phyloP scores from a whole-genome alignment of 2,888 invertebrate genomes.

The Ditylenchus weischeri region DNA sequence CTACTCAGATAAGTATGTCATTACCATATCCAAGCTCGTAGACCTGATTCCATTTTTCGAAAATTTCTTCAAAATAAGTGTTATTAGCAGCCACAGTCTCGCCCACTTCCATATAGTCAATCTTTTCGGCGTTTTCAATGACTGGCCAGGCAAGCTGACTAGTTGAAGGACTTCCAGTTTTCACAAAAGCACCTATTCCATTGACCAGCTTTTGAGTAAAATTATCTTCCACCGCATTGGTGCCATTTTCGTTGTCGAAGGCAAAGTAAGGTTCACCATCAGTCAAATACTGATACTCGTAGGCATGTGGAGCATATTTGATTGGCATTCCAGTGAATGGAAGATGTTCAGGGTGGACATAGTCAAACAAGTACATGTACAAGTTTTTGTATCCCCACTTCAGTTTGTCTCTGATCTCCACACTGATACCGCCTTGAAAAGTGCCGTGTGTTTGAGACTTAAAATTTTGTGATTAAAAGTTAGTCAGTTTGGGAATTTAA shows the following conservation, averaged over 20 bases:
- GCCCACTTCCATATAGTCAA: not conserved
- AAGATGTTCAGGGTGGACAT: not conserved
- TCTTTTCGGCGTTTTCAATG: not conserved
- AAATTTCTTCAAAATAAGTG: not conserved
- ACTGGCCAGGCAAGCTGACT: not conserved
- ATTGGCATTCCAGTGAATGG: not conserved
- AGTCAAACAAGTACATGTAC: not conserved
- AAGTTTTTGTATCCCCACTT: not conserved
- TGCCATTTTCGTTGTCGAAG: not conserved
- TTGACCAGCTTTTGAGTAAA: not conserved
- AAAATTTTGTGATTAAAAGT: too few relatives aligned
- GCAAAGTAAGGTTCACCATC: not conserved
- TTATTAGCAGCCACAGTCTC: not conserved
- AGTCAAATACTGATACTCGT: not conserved
- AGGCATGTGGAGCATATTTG: constrained; percentile 4
- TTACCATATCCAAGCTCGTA: too few relatives aligned
- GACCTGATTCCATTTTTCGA: not conserved
- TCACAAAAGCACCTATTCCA: not conserved
- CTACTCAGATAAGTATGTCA: too few relatives aligned
- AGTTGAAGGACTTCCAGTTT: not conserved
- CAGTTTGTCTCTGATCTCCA: not conserved
- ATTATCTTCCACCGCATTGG: not conserved
- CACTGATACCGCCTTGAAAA: not conserved
- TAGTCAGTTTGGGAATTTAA: too few relatives aligned
- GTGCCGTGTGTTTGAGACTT: not conserved